These are phyloP conservation scores for Drosophila serrata DNA, from an alignment of 1,140 invertebrate genomes.

Conservation along the genomic window DNA sequence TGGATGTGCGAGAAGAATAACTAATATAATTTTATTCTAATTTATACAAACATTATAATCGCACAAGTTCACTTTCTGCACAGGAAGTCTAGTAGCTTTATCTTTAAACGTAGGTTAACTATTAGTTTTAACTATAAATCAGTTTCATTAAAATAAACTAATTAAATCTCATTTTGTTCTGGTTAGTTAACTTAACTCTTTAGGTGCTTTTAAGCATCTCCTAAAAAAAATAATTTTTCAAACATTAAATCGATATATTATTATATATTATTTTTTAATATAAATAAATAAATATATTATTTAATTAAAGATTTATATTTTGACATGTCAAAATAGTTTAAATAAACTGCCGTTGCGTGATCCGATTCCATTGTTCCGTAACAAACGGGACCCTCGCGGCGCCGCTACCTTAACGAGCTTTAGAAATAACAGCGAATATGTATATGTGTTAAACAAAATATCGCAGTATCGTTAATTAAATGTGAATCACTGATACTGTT, in stretches of 20 bases:
- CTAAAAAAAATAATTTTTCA: too few relatives aligned
- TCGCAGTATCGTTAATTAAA: constrained; percentile 35
- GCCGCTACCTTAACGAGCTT: constrained; percentile 33
- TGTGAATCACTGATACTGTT: constrained; percentile 31
- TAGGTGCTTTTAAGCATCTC: too few relatives aligned
- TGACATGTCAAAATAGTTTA: neutral
- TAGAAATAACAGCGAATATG: constrained; percentile 16
- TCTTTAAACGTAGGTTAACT: neutral
- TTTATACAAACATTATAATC: neutral
- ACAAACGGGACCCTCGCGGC: neutral
- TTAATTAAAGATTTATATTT: neutral
- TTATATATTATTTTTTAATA: too few relatives aligned
- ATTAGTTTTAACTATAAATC: neutral
- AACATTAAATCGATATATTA: too few relatives aligned
- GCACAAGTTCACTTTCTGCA: neutral
- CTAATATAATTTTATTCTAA: neutral
- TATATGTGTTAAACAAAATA: constrained; percentile 39
- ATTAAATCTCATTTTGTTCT: neutral
- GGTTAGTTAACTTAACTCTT: neutral
- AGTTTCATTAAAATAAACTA: neutral
- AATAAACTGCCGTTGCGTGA: too few relatives aligned
- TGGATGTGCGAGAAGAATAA: neutral
- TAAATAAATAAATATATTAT: neutral
- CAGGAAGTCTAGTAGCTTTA: neutral
- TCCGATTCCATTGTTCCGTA: constrained; percentile 5